phyloP scores from a whole-genome alignment of 2,113 vertebrate genomes.

The Entosphenus tridentatus region DNA sequence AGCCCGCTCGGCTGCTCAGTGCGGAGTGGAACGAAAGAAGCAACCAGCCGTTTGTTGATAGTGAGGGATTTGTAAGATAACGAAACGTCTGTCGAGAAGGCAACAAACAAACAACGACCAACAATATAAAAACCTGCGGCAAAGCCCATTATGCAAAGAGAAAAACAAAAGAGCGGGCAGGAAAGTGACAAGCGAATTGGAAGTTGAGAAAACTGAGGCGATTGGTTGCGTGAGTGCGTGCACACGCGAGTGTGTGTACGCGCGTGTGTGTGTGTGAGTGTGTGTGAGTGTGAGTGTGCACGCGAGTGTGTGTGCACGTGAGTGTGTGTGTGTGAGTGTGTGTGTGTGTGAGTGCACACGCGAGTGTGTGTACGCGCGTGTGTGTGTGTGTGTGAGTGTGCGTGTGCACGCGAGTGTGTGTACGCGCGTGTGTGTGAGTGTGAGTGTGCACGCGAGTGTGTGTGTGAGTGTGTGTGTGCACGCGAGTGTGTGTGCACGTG shows the following conservation, averaged over 20 bases:
- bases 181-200: too few relatives aligned
- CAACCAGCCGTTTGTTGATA: too few relatives aligned
- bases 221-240: too few relatives aligned
- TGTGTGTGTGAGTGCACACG: accelerated
- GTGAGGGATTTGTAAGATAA: too few relatives aligned
- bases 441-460: background rate
- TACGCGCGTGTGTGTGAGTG: background rate
- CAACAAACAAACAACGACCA: too few relatives aligned
- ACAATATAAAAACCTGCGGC: too few relatives aligned
- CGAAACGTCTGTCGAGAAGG: too few relatives aligned
- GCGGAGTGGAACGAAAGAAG: too few relatives aligned
- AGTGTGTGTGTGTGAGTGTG: background rate
- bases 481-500: background rate
- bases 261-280: background rate
- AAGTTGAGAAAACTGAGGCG: too few relatives aligned
- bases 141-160: too few relatives aligned
- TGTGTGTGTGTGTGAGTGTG: background rate
- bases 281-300: background rate
- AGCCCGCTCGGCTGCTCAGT: too few relatives aligned
- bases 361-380: background rate
- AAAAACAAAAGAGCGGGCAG: too few relatives aligned
- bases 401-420: background rate
- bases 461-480: background rate
- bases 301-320: background rate
- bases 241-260: background rate